These are phyloP conservation scores for Pachypanchax playfairii DNA, from an alignment of 2,113 vertebrate species.

Conservation along the genomic window DNA sequence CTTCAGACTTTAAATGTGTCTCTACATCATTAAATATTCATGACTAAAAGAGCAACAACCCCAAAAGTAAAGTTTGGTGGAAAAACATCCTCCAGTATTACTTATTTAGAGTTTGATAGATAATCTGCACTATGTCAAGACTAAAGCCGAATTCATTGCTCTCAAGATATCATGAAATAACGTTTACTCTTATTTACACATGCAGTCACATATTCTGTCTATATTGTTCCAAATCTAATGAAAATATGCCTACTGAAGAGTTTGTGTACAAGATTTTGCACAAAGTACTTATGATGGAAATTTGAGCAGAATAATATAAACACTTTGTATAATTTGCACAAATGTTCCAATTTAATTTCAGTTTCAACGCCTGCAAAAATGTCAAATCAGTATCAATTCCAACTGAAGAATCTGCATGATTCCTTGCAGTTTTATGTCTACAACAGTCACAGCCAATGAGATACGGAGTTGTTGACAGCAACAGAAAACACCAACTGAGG, in stretches of 20 bases:
- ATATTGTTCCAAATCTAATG: neutral
- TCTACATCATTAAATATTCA: constrained; percentile 25
- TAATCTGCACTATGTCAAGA: neutral
- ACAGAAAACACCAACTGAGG: neutral
- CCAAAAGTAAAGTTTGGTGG: neutral
- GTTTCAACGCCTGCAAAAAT: no score
- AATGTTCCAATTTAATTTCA: no score
- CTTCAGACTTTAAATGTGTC: constrained; percentile 15
- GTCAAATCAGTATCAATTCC: no score
- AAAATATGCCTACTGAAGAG: no score
- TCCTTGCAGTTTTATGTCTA: no score
- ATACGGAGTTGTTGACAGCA: neutral
- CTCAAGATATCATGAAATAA: neutral
- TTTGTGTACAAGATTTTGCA: no score
- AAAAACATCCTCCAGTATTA: neutral
- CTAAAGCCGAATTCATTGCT: no score
- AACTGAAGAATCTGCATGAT: no score
- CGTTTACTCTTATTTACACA: neutral
- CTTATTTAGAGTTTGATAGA: constrained; percentile 6
- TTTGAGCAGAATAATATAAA: no score
- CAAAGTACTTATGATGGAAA: no score
- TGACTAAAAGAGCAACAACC: constrained; percentile 18
- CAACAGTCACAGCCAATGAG: no score
- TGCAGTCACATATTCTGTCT: neutral
- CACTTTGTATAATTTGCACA: no score